phyloP scores from a whole-genome alignment of 2,113 vertebrate species.

The Crypturellus undulatus region DNA sequence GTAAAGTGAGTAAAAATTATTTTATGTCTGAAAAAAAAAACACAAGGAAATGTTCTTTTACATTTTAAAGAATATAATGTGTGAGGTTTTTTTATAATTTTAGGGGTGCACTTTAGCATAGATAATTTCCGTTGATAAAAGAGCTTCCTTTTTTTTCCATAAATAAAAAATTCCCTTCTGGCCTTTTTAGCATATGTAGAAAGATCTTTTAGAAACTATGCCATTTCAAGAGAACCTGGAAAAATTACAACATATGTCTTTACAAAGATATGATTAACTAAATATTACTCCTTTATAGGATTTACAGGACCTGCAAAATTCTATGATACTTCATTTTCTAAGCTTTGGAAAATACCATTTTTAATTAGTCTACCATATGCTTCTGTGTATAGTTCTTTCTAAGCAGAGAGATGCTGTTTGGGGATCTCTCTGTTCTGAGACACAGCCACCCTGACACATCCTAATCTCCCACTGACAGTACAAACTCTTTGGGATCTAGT shows the following conservation, averaged over 20 bases:
- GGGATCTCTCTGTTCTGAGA: neutral
- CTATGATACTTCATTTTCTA: neutral
- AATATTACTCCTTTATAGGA: neutral
- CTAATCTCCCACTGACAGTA: constrained; percentile 10
- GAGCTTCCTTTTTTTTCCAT: neutral
- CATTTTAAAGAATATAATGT: neutral
- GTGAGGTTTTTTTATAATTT: neutral
- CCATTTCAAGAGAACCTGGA: neutral
- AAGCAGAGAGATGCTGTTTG: neutral
- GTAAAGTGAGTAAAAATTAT: neutral
- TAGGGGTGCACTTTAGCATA: neutral
- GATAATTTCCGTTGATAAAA: neutral
- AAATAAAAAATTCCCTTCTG: neutral
- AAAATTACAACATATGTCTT: neutral
- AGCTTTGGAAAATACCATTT: constrained; percentile 10
- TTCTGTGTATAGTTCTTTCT: neutral
- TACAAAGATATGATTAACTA: neutral
- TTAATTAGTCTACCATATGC: constrained; percentile 33
- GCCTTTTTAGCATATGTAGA: neutral
- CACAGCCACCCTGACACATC: neutral
- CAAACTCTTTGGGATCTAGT: constrained; percentile 26
- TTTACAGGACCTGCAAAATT: neutral
- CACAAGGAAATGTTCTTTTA: neutral
- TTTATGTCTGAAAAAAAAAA: neutral
- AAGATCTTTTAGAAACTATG: neutral